Percentiles rank a stretch among this genome's conserved stretches.
These are phyloP conservation scores for Phoenicopterus ruber DNA, from an alignment of 2,113 vertebrate species.

Conservation along the genomic window DNA sequence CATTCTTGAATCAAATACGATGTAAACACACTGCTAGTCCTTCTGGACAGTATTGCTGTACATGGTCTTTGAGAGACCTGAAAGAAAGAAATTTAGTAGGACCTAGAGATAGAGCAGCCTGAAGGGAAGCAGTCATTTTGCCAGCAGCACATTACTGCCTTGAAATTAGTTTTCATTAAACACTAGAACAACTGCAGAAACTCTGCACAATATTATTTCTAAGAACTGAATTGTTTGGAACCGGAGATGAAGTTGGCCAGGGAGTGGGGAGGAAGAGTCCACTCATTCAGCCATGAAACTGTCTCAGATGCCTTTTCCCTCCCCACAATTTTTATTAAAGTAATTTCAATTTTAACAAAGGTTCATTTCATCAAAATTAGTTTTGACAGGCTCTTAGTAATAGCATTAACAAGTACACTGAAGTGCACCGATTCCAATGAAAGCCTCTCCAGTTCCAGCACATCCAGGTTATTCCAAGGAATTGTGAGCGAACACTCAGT, in stretches of 20 bases:
- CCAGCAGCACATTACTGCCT: background rate
- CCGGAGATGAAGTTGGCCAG: background rate
- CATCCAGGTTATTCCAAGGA: background rate
- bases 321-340: background rate
- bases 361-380: background rate
- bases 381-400: background rate
- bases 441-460: background rate
- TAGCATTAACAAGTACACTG: background rate
- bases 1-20: background rate
- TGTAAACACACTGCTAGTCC: background rate
- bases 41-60: background rate
- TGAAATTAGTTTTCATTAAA: background rate
- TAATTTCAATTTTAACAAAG: background rate
- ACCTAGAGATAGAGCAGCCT: background rate
- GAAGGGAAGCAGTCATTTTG: background rate
- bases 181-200: background rate
- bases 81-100: background rate
- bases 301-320: background rate
- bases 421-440: background rate
- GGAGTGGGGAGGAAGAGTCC: background rate
- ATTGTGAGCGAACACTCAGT: fast-evolving
- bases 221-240: background rate
- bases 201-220: background rate
- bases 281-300: background rate
- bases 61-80: background rate